These are phyloP conservation scores for Odontamblyopus lacepedii DNA, from an alignment of 2,797 vertebrate genomes.

Conservation along the genomic window DNA sequence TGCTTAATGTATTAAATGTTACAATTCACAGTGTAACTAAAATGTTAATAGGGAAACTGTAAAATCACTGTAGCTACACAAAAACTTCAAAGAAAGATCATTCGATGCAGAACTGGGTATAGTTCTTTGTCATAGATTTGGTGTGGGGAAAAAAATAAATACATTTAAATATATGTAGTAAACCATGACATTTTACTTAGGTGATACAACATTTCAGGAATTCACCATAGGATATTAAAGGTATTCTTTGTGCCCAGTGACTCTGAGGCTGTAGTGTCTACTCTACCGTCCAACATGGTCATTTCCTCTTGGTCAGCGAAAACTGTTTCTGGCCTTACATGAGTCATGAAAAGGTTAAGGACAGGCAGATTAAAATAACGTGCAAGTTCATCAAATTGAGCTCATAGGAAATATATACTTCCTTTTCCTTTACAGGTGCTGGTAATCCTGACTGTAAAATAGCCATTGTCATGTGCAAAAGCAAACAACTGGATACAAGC, in stretches of 20 bases:
- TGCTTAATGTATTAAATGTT: too few species aligned
- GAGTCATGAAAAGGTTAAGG: constrained; percentile 28
- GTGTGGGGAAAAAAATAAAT: too few species aligned
- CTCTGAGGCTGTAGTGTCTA: constrained; percentile 21
- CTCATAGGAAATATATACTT: not conserved
- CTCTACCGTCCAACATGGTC: not conserved
- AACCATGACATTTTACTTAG: not conserved
- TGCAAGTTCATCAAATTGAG: not conserved
- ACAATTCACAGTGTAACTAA: too few species aligned
- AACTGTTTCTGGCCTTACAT: not conserved
- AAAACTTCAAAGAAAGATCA: too few species aligned
- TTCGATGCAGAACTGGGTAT: too few species aligned
- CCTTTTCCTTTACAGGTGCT: constrained; percentile 78
- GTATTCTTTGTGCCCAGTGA: constrained; percentile 1
- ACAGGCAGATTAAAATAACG: not conserved
- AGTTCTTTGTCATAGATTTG: too few species aligned
- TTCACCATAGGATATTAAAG: constrained; percentile 33
- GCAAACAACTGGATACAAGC: constrained; percentile 46
- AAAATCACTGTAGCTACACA: too few species aligned
- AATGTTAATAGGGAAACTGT: too few species aligned
- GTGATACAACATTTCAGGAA: not conserved
- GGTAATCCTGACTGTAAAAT: constrained; percentile 76
- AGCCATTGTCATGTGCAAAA: constrained; percentile 90
- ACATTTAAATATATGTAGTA: not conserved
- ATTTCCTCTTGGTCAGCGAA: not conserved